Evolutionary conservation across 1,140 invertebrate genomes (phyloP).

Genomic region (Temnothorax longispinosus): DNA sequence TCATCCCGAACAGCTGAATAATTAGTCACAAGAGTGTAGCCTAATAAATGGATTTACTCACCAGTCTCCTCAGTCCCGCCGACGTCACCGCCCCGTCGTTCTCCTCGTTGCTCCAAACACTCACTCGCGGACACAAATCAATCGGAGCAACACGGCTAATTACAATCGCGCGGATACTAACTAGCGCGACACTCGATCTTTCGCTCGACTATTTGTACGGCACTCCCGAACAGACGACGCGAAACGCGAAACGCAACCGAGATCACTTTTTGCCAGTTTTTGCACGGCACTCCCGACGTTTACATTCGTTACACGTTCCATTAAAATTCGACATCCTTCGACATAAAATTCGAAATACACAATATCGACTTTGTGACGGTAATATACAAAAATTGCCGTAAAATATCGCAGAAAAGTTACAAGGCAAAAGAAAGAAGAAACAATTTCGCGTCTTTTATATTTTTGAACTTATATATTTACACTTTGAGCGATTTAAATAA

Average conservation of each 20-base stretch:
- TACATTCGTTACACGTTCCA: neutral
- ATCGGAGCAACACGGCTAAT: neutral
- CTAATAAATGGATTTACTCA: constrained; percentile 34
- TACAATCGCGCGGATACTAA: constrained; percentile 6
- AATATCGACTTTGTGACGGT: too few species aligned
- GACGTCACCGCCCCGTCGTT: neutral
- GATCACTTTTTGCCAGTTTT: neutral
- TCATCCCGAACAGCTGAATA: constrained; percentile 32
- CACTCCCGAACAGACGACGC: neutral
- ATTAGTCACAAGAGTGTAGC: constrained; percentile 29
- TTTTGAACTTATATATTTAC: too few species aligned
- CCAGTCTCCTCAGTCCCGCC: neutral
- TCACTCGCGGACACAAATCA: neutral
- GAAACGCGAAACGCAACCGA: neutral
- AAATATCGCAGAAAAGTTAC: too few species aligned
- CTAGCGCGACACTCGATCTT: neutral
- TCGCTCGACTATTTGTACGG: neutral
- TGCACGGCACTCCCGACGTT: neutral
- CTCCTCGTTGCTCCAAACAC: neutral
- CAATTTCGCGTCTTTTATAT: too few species aligned
- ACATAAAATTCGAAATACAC: too few species aligned
- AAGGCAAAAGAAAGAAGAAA: too few species aligned
- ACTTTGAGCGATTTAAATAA: too few species aligned
- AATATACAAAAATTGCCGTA: too few species aligned
- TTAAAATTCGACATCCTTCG: too few species aligned